Base-by-base conservation (phyloP, 2,113 vertebrate species). In the Nothocercus nigrocapillus region DNA sequence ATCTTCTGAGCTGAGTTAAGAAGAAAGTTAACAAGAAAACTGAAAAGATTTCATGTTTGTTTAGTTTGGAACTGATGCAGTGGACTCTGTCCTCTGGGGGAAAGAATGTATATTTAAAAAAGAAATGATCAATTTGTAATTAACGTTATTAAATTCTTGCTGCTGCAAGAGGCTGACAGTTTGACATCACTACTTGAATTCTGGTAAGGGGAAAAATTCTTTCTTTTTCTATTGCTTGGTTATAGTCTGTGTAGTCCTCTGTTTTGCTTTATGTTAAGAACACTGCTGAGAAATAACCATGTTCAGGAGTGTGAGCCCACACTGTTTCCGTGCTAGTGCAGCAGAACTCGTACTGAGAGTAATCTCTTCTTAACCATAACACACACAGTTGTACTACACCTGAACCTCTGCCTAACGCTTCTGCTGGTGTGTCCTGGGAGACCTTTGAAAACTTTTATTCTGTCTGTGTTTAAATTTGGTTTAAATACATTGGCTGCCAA, bases 141-240 rank as follows among this genome's bases (percentile, higher is more conserved):
- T 86, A 91, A 91, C 47, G 93, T 80, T 82, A 30, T 90, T 81
- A 91, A 95, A 81, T 74, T 16, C 80, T 73, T 91, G 68, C 76
- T 96, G 91, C 91, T 91, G 38, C 61, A 75, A 78, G 64, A 34
- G 75, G 82, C 69, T 77, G 85, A 44, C 69, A 90, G n/a, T 92
- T 91, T 68, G 66, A 87, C 88, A 44, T 59, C 69, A 5, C 80
- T 90, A 1, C 85, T 77, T 85, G 90, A 81, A 59, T 78, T 77
- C 89, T 79, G 89, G 83, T 94, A 96, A 97, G 95, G 42, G n/a
- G 34, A 38, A 36, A 36, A 63, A 38, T 11, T 34, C 61, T 36
- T 56, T 56, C 13, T 56, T 32, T 56, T 38, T 36, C 12, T 36
- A 22, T 56, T 77, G 15, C 13, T 86, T 85, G 36, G 32, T 81